Base-by-base conservation (phyloP, 64 coral and sea anemone species). In the Montipora efflorescens region DNA sequence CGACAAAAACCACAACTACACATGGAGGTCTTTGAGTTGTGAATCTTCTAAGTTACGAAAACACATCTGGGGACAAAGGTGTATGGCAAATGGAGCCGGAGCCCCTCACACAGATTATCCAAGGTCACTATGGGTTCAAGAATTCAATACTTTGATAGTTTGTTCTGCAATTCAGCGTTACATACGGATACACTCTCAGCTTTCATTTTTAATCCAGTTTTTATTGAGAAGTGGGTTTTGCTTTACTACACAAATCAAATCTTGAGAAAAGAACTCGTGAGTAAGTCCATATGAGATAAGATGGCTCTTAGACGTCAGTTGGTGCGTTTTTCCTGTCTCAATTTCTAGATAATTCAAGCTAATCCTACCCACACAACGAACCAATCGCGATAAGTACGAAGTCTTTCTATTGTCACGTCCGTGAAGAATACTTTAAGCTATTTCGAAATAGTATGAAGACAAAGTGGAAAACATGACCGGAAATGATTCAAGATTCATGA, bases 291-390 rank as follows among this genome's bases (percentile, higher is more conserved):
- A 12, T 86, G 44, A 86, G 82, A 86, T 86, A 86, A 86, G 64
- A 71, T 64, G 61, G 61, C 14, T 86, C 47, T 86, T 86, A 70
- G 61, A 51, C 68, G 67, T 19, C 53, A 57, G 53, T 22, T 86
- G 45, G 48, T 71, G 82, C 66, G 82, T 86, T 86, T 86, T 86
- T 86, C 82, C 82, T 86, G 82, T 86, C 82, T 86, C 8, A 8
- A 9, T 52, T 48, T 48, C 46, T 57, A 66, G 80, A 82, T 66
- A 82, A 64, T 82, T 82, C 58, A 58, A 21, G 12, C n/a, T 86
- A 86, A 86, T 86, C 82, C 82, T 72, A 46, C 67, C 82, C 82
- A 86, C 82, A 86, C 19, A 50, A 68, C 45, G 44, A 22, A 66
- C 20, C 4, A 68, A 71, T 50, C 48, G 82, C 16, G 82, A 86